Evolutionary conservation across 1,140 invertebrate species (phyloP), one percentile per base, ranked within the genome.

Genomic region (Drosophila persimilis): DNA sequence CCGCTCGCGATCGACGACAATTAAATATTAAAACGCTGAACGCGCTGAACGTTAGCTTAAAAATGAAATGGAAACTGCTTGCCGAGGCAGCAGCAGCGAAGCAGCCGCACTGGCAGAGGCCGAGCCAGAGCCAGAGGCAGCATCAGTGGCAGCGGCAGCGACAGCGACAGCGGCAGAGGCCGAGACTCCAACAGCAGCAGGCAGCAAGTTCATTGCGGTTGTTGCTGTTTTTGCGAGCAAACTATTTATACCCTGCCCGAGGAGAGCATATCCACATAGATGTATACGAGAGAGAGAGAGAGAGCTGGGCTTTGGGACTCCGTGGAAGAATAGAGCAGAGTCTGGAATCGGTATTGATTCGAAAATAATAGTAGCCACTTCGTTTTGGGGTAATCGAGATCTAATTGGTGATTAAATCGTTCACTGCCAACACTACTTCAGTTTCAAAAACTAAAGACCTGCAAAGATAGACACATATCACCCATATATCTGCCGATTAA

Each of bases 31-130:
- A 90, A 83, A 73, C 79, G 73, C 66, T 73, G 63, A 77, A 57
- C 71, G 73, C 76, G 79, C 50, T 46, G 63, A 80, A 61, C 88
- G 72, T 80, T 88, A 77, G 86, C 80, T 90, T 90, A 90, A 90
- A 90, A 90, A 90, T 88, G 81, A 90, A 90, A 90, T 83, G 79
- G 77, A 90, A 90, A 88, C 79, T 62, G 69, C 53, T 45, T 46
- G 26, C 59, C 44, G 31, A 47, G 64, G 45, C 39, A 26, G 39
- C 53, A 54, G 26, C 53, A 54, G 44, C 47, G 43, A 46, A 26
- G 48, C 48, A n/a, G 13, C 17, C 17, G 29, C 11, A 48, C 41
- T 41, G 15, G 41, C 59, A 60, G 39, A 9, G 20, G 22, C 50
- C 5, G 45, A 5, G 24, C 4, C 9, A 39, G 44, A 53, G 44